Percentiles rank a stretch among this genome's conserved stretches.
Conservation (phyloP, 1,140 invertebrate genomes). For the Bombus waltoni region DNA sequence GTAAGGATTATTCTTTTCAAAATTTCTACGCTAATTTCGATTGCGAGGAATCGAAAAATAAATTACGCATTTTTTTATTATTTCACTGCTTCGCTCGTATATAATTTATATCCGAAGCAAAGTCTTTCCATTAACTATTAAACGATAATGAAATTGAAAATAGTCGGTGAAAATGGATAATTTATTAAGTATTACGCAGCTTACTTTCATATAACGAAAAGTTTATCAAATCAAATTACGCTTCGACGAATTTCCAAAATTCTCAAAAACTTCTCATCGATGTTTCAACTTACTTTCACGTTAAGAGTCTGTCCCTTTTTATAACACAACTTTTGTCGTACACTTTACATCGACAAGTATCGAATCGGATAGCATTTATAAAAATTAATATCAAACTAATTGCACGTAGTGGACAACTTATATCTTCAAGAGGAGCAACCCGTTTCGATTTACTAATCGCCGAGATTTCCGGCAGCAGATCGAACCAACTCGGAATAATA, state of each 20-base stretch:
- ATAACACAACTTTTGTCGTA: background rate
- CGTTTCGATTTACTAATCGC: background rate
- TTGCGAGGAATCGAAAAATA: no score
- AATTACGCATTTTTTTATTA: background rate
- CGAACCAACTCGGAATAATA: background rate
- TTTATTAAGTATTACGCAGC: background rate
- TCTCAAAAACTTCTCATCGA: background rate
- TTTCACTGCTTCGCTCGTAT: background rate
- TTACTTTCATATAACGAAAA: background rate
- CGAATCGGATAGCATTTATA: background rate
- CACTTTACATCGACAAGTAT: background rate
- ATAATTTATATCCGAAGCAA: background rate
- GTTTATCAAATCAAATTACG: no score
- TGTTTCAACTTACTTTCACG: background rate
- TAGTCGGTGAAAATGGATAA: background rate
- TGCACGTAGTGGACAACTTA: background rate
- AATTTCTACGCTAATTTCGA: no score
- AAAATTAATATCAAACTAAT: background rate
- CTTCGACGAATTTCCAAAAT: background rate
- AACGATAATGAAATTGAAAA: background rate
- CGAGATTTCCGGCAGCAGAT: background rate
- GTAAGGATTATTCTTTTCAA: background rate
- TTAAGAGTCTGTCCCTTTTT: background rate
- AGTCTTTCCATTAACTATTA: background rate
- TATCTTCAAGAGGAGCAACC: background rate